Base-by-base conservation (phyloP, 1,140 invertebrate species). In the Condylostylus longicornis region DNA sequence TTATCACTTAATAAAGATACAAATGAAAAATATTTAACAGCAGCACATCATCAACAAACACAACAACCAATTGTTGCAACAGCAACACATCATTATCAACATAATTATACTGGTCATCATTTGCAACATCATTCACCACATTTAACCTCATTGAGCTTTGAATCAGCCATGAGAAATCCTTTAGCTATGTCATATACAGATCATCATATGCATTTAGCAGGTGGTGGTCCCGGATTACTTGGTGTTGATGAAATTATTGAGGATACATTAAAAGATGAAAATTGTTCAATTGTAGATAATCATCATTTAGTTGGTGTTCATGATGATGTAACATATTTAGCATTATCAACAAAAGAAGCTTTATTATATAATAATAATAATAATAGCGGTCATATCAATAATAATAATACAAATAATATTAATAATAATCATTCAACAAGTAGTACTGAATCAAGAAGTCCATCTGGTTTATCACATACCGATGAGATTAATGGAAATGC, bases 191-290 rank as follows among this genome's bases (percentile, higher is more conserved):
- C n/a, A n/a, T n/a, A n/a, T n/a, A n/a, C n/a, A n/a, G n/a, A n/a
- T n/a, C n/a, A n/a, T n/a, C n/a, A n/a, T n/a, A n/a, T n/a, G n/a
- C n/a, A n/a, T n/a, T n/a, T n/a, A n/a, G n/a, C n/a, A n/a, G n/a
- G 33, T 18, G 3, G 20, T 3, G n/a, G 28, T 5, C 5, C 5
- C 28, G n/a, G 14, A 30, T 14, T 7, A 4, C 5, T 12, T n/a
- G 12, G n/a, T n/a, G 59, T 59, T 2, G 49, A 60, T 42, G 57
- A 60, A 28, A 53, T 60, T 5, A 60, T 60, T 27, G 50, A 57
- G 38, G 57, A 60, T 37, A 59, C 57, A 5, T 38, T 60, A 1
- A 60, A 60, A 34, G 57, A 54, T 27, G 57, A 60, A 36, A 55
- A 51, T 28, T 39, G 38, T 25, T 17, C 28, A 14, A 21, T 30